phyloP scores from a whole-genome alignment of 1,140 invertebrate genomes.

The Armadillidium nasatum region DNA sequence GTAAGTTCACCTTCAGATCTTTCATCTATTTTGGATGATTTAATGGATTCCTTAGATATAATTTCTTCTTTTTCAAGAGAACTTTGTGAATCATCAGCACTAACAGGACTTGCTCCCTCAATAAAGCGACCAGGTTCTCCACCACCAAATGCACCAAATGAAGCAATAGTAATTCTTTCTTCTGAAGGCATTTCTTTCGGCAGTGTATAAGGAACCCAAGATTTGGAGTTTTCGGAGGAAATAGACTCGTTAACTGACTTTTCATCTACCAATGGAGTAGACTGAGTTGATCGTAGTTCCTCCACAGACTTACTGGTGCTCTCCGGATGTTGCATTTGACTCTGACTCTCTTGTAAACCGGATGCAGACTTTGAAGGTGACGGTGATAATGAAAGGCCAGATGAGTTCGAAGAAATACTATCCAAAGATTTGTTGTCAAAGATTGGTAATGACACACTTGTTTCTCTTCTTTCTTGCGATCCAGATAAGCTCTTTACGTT shows the following conservation, averaged over 20 bases:
- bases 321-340: conserved; percentile 4
- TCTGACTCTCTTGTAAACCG: conserved; percentile 28
- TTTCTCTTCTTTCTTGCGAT: not conserved
- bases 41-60: not conserved
- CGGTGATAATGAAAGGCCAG: conserved; percentile 39
- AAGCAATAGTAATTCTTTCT: conserved; percentile 2
- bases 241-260: conserved; percentile 14
- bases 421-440: conserved; percentile 42
- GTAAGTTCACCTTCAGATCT: not conserved
- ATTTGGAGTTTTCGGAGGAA: not conserved
- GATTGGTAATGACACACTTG: conserved; percentile 18
- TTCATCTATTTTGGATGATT: not conserved
- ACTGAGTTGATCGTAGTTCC: conserved; percentile 33
- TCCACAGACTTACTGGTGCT: conserved; percentile 22
- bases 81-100: conserved; percentile 22
- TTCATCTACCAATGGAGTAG: conserved; percentile 36
- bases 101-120: conserved; percentile 25
- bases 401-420: conserved; percentile 43
- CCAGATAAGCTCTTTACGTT: conserved; percentile 14
- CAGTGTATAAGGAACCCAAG: not conserved
- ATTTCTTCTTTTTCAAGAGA: not conserved
- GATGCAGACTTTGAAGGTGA: conserved; percentile 35
- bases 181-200: not conserved
- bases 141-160: not conserved
- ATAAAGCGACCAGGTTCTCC: not conserved